phyloP scores from a whole-genome alignment of 2,888 invertebrate species.

The Nymphalis c-album region DNA sequence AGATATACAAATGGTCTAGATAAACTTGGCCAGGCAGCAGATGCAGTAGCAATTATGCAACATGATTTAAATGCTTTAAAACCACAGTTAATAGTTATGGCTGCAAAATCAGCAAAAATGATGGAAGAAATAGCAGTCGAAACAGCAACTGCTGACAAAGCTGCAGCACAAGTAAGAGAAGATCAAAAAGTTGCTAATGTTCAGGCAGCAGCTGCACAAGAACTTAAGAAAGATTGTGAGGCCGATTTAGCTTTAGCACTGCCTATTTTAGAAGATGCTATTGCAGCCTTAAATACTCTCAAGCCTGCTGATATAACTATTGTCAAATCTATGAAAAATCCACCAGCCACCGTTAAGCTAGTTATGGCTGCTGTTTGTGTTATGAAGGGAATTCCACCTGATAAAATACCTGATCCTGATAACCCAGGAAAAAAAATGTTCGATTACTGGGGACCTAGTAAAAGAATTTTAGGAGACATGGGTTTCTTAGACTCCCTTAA shows the following conservation, averaged over 20 bases:
- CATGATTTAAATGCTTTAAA: slow-evolving; percentile 86
- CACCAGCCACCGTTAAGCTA: slow-evolving; percentile 89
- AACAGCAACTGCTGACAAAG: slow-evolving; percentile 88
- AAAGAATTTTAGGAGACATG: slow-evolving; percentile 90
- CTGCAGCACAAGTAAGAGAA: slow-evolving; percentile 88
- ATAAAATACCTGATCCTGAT: slow-evolving; percentile 87
- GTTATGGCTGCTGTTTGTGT: slow-evolving; percentile 96
- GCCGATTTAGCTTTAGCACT: slow-evolving; percentile 94
- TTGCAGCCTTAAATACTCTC: slow-evolving; percentile 89
- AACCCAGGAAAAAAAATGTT: slow-evolving; percentile 85
- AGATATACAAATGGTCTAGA: slow-evolving; percentile 90
- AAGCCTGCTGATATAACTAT: slow-evolving; percentile 92
- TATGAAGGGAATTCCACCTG: slow-evolving; percentile 89
- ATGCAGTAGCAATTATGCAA: slow-evolving; percentile 90
- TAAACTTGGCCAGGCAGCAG: slow-evolving; percentile 88
- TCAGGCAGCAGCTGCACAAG: slow-evolving; percentile 92
- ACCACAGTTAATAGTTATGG: slow-evolving; percentile 88
- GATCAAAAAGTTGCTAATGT: slow-evolving; percentile 94
- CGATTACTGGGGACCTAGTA: slow-evolving; percentile 94
- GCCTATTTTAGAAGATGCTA: slow-evolving; percentile 89
- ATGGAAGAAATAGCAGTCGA: slow-evolving; percentile 88
- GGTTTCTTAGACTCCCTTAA: slow-evolving; percentile 87
- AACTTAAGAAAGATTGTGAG: slow-evolving; percentile 94
- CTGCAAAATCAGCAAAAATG: slow-evolving; percentile 87
- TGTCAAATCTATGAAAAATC: slow-evolving; percentile 94